phyloP scores from a whole-genome alignment of 2,113 vertebrate genomes.

The Psittacula cyanocephala region DNA sequence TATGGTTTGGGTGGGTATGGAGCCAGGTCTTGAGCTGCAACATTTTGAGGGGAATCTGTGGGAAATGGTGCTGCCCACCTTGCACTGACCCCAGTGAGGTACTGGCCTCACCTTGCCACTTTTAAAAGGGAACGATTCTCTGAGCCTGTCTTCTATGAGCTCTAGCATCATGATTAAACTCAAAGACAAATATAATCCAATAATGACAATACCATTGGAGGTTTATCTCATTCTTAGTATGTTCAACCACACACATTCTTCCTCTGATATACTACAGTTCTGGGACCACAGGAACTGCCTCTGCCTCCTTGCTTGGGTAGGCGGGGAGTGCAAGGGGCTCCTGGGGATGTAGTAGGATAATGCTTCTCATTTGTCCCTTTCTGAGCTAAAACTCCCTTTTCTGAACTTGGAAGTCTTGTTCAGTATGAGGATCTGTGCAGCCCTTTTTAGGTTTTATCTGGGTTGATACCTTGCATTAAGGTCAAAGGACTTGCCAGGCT shows the following conservation, averaged over 20 bases:
- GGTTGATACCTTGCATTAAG: not conserved
- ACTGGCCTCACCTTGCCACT: not conserved
- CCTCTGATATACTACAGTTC: not conserved
- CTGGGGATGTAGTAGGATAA: not conserved
- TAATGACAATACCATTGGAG: not conserved
- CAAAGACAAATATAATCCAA: not conserved
- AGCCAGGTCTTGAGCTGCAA: not conserved
- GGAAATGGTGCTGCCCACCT: not conserved
- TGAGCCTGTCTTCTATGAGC: not conserved
- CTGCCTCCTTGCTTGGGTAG: rapidly evolving
- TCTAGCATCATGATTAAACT: not conserved
- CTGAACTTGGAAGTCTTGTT: not conserved
- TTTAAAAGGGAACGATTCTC: not conserved
- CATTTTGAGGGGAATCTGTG: not conserved
- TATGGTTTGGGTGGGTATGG: not conserved
- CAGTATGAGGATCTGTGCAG: not conserved
- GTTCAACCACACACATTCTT: not conserved
- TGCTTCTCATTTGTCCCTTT: not conserved
- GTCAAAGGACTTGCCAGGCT: not conserved
- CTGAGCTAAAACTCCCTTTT: not conserved
- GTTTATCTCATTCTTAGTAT: not conserved
- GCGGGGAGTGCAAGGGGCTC: not conserved
- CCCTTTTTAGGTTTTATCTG: not conserved
- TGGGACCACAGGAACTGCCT: not conserved
- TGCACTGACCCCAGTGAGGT: not conserved